These are phyloP conservation scores for Podarcis cretensis DNA, from an alignment of 2,113 vertebrate genomes.

Conservation along the genomic window DNA sequence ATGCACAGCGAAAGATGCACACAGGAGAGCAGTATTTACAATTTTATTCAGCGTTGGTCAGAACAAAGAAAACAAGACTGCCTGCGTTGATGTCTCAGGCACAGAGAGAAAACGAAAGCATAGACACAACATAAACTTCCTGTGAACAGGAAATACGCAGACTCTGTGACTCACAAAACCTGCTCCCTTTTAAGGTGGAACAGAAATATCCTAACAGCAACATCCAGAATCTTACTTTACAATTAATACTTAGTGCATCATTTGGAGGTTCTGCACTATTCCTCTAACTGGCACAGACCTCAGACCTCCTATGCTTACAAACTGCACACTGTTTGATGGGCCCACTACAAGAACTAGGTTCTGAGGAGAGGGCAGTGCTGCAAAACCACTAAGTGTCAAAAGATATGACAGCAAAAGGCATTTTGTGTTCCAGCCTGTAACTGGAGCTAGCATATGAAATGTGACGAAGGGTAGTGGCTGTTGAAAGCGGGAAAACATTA, in stretches of 20 bases:
- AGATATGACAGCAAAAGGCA: background rate
- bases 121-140: too few species aligned
- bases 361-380: constrained; percentile 31
- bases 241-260: background rate
- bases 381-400: constrained; percentile 45
- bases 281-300: constrained; percentile 4
- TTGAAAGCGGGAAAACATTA: constrained; percentile 18
- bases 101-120: too few species aligned
- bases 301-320: background rate
- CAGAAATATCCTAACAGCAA: background rate
- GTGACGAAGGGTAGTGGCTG: constrained; percentile 14
- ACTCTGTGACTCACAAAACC: too few species aligned
- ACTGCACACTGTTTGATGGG: background rate
- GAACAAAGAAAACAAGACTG: too few species aligned
- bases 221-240: constrained; percentile 4
- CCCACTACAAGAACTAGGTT: constrained; percentile 8
- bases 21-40: too few species aligned
- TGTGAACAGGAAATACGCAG: too few species aligned
- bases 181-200: too few species aligned
- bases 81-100: too few species aligned
- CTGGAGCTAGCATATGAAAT: constrained; percentile 11
- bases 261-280: background rate
- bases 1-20: too few species aligned
- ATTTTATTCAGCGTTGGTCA: too few species aligned
- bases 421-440: constrained; percentile 12